Percentiles rank a stretch among this genome's conserved stretches.
These are phyloP conservation scores for Battus philenor DNA, from an alignment of 1,140 invertebrate genomes.

Conservation along the genomic window DNA sequence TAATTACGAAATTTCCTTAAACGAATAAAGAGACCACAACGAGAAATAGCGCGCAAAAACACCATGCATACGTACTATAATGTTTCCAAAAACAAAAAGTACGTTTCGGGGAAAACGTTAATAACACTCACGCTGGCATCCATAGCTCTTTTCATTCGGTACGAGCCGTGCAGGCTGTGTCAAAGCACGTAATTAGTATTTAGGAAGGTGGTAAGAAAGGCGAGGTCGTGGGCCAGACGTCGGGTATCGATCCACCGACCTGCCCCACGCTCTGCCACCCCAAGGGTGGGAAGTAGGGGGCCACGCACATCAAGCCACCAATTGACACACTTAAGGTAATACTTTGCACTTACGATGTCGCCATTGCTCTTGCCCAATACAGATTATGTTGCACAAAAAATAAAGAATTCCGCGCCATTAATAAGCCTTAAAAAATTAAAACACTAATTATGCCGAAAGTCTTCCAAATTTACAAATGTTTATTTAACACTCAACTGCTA, in stretches of 20 bases:
- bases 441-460: too few relatives aligned
- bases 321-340: conserved; percentile 75
- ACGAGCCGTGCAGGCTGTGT: conserved; percentile 64
- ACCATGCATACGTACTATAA: conserved; percentile 27
- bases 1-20: not conserved
- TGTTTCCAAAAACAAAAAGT: conserved; percentile 53
- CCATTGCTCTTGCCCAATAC: conserved; percentile 38
- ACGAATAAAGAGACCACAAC: not conserved
- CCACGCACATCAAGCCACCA: conserved; percentile 71
- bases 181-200: conserved; percentile 76
- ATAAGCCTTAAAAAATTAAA: too few relatives aligned
- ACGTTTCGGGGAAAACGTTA: conserved; percentile 43
- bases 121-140: conserved; percentile 55
- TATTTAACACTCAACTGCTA: conserved; percentile 7
- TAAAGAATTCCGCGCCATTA: too few relatives aligned
- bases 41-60: not conserved
- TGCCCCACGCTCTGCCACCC: conserved; percentile 57
- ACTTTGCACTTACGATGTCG: conserved; percentile 63
- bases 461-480: too few relatives aligned
- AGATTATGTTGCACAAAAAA: conserved; percentile 3
- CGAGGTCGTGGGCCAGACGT: conserved; percentile 72
- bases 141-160: conserved; percentile 64
- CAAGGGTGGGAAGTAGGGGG: conserved; percentile 34
- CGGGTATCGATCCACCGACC: conserved; percentile 71
- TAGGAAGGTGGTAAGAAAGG: conserved; percentile 76